Base-by-base conservation (phyloP, 1,140 invertebrate species). In the Drosophila orena region DNA sequence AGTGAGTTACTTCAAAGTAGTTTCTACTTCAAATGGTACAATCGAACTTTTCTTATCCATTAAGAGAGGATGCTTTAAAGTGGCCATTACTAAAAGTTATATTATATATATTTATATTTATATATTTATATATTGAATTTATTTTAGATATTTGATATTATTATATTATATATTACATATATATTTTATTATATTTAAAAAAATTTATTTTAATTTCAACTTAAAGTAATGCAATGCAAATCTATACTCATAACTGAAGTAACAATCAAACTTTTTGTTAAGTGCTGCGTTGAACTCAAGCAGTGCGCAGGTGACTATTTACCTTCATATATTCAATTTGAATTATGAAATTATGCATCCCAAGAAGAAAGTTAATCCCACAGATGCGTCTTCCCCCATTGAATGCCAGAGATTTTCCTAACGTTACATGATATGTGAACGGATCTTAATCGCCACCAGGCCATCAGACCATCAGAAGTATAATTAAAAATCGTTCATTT, bases 401-500 rank as follows among this genome's bases (percentile, higher is more conserved):
- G 30, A 56, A 17, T 20, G 35, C 6, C 58, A 62, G 42, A 77
- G 65, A 76, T 57, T 76, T 76, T 46, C 55, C 60, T 30, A 44
- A 55, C 38, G 56, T 72, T 66, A 76, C 54, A 84, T 76, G 80
- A 75, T 59, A 68, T 75, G 52, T 56, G 77, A 64, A 61, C 81
- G 68, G 83, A 88, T 88, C 65, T 59, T 46, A 61, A 86, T 81
- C 81, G 24, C 43, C 49, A 81, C 53, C 73, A 20, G 17, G n/a
- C 38, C 52, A 46, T 3, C 35, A 14, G 15, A 40, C 15, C 43
- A 53, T 47, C 44, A 50, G 34, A 20, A 46, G 64, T 66, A 88
- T 77, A 86, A 88, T 88, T 88, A 88, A 88, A 88, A 81, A 74
- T 79, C 76, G 79, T 86, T 86, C 65, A 86, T 88, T 71, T 59